phyloP scores from a whole-genome alignment of 2,113 vertebrate species.

The Todiramphus chloris region DNA sequence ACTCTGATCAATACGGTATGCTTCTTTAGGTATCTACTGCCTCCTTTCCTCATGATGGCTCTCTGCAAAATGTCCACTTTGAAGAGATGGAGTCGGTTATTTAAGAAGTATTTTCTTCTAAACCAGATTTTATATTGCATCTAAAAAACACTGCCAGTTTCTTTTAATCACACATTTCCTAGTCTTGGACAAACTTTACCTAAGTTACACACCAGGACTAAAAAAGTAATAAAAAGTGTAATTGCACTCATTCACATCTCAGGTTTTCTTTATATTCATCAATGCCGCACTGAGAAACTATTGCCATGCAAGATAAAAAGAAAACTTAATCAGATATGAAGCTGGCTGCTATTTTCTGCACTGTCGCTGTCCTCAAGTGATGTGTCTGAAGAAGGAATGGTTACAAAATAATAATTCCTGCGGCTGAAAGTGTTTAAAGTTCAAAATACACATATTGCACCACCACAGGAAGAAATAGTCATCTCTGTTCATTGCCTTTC shows the following conservation, averaged over 20 bases:
- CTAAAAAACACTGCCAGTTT: not conserved
- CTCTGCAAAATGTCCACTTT: not conserved
- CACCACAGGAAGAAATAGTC: not conserved
- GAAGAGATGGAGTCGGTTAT: not conserved
- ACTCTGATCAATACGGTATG: not conserved
- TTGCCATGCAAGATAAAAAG: not conserved
- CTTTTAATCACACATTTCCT: not conserved
- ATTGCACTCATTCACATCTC: not conserved
- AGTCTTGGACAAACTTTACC: not conserved
- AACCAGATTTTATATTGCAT: not conserved
- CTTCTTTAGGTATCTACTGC: not conserved
- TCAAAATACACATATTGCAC: not conserved
- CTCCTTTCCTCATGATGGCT: not conserved
- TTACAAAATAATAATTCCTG: not conserved
- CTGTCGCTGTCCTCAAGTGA: fast-evolving
- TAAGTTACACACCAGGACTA: not conserved
- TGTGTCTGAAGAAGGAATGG: not conserved
- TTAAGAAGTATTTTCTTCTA: not conserved
- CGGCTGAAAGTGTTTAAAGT: not conserved
- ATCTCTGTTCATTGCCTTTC: not conserved
- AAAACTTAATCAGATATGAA: not conserved
- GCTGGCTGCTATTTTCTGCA: not conserved
- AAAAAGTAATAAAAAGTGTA: not conserved
- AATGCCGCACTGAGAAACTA: not conserved
- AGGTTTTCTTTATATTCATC: not conserved